Percentiles rank a stretch among this genome's conserved stretches.
phyloP scores from a whole-genome alignment of 2,113 vertebrate genomes.

The Hydropotes inermis region DNA sequence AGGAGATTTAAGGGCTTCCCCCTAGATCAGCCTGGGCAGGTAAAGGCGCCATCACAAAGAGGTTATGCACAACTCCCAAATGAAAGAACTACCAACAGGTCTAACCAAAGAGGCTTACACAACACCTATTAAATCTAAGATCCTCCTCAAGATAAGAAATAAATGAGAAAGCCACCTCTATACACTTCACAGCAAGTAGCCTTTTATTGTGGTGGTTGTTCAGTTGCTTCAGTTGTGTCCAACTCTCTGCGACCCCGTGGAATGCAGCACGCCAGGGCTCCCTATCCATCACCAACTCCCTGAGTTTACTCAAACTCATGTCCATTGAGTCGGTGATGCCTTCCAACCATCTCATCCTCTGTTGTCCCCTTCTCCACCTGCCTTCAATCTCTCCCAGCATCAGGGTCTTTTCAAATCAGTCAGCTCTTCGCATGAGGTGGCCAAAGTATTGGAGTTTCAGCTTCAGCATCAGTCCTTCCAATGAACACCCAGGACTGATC shows the following conservation, averaged over 20 bases:
- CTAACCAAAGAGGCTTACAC: not conserved
- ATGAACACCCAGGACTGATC: not conserved
- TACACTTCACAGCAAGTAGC: not conserved
- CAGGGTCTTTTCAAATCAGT: not conserved
- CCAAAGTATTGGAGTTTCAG: not conserved
- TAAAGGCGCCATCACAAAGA: not conserved
- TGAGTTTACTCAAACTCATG: not conserved
- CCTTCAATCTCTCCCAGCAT: not conserved
- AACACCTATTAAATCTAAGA: not conserved
- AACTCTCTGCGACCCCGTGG: not conserved
- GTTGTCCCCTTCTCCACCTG: not conserved
- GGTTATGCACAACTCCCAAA: not conserved
- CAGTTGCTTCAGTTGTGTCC: not conserved
- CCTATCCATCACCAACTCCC: not conserved
- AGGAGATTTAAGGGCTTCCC: not conserved
- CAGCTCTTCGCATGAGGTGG: not conserved
- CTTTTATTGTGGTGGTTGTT: not conserved
- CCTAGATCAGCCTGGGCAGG: not conserved
- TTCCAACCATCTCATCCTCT: not conserved
- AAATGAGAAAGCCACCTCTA: not conserved
- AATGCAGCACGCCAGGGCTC: not conserved
- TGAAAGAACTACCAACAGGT: not conserved
- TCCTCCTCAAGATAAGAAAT: not conserved
- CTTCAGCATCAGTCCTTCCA: not conserved
- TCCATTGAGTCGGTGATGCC: not conserved